These are phyloP conservation scores for Chrysochloris asiatica DNA, from an alignment of 2,113 vertebrate species.

Conservation along the genomic window DNA sequence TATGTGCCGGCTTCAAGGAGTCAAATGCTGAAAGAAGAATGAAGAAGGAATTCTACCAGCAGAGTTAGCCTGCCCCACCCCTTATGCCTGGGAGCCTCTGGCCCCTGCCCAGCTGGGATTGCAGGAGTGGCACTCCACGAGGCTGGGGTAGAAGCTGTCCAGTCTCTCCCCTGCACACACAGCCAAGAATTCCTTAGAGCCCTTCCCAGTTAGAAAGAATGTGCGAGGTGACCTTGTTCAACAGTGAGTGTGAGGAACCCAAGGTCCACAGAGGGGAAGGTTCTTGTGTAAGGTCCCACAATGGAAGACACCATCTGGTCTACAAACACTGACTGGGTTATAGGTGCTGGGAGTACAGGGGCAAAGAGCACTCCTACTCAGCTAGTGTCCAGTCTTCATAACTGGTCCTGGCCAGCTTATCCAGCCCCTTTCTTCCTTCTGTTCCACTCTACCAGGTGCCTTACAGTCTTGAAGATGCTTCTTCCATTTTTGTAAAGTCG, in stretches of 20 bases:
- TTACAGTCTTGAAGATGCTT: background rate
- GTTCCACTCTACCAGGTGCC: background rate
- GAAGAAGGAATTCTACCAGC: background rate
- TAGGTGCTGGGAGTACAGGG: background rate
- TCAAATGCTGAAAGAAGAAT: background rate
- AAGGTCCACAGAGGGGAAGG: background rate
- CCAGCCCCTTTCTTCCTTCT: background rate
- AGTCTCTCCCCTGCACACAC: background rate
- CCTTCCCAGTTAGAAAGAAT: background rate
- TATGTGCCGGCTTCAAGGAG: background rate
- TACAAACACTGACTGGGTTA: background rate
- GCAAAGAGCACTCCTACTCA: background rate
- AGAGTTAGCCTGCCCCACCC: background rate
- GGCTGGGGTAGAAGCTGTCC: background rate
- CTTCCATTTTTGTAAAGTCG: background rate
- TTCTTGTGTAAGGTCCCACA: background rate
- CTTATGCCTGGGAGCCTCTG: background rate
- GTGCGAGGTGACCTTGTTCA: background rate
- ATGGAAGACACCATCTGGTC: background rate
- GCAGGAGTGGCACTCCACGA: background rate
- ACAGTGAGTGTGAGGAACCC: background rate
- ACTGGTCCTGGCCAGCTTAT: background rate
- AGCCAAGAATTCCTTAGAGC: background rate
- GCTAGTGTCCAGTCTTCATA: accelerated
- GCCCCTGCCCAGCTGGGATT: background rate